Evolutionary conservation across 2,888 invertebrate species (phyloP).

Genomic region (Melinaea marsaeus): DNA sequence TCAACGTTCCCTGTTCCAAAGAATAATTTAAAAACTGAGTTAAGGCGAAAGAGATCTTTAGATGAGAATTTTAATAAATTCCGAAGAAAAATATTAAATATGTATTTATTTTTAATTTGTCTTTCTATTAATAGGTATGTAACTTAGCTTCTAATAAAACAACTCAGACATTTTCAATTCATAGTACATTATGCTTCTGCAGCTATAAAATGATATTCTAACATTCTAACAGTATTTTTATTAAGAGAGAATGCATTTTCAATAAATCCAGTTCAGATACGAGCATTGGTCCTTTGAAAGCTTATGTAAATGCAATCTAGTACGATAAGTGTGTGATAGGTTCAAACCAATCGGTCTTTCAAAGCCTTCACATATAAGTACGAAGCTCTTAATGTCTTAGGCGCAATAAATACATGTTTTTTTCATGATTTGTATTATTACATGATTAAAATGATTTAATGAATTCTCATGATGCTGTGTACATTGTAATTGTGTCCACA

Average conservation of each 20-base stretch:
- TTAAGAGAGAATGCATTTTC: slow-evolving; percentile 21
- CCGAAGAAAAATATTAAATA: slow-evolving; percentile 6
- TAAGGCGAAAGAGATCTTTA: slow-evolving; percentile 14
- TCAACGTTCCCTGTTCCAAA: slow-evolving; percentile 11
- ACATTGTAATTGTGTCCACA: too few relatives aligned
- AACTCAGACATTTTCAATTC: too few relatives aligned
- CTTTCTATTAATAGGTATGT: too few relatives aligned
- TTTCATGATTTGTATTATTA: not conserved
- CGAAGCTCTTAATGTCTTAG: not conserved
- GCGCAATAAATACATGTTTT: not conserved
- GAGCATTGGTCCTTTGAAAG: slow-evolving; percentile 31
- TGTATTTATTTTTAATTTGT: too few relatives aligned
- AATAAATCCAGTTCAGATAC: slow-evolving; percentile 29
- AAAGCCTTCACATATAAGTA: not conserved
- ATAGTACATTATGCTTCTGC: slow-evolving; percentile 9
- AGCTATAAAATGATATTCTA: slow-evolving; percentile 20
- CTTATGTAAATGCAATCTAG: slow-evolving; percentile 30
- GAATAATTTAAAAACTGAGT: slow-evolving; percentile 14
- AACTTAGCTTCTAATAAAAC: too few relatives aligned
- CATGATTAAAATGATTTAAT: too few relatives aligned
- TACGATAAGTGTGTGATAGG: not conserved
- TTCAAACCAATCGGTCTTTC: not conserved
- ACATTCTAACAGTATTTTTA: slow-evolving; percentile 16
- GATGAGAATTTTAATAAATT: slow-evolving; percentile 18
- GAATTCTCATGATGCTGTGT: too few relatives aligned